Evolutionary conservation across 2,888 invertebrate species (phyloP).

Genomic region (Pollenia griseotomentosa): DNA sequence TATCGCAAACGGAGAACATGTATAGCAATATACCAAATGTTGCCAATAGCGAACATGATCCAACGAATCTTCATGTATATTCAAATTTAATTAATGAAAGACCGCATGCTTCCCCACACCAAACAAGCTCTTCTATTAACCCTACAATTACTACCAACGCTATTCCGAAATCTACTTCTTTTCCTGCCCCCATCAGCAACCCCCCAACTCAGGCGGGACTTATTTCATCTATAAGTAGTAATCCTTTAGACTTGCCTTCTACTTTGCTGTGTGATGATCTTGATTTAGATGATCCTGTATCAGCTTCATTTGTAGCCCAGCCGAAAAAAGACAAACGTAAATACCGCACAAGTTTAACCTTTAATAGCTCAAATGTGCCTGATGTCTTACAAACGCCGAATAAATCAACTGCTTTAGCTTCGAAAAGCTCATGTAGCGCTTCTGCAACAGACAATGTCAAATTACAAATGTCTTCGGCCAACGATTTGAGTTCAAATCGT

Average conservation of each 20-base stretch:
- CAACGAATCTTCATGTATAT: constrained; percentile 82
- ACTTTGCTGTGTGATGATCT: constrained; percentile 83
- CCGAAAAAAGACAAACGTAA: constrained; percentile 69
- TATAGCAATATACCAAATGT: constrained; percentile 83
- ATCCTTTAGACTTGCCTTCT: constrained; percentile 78
- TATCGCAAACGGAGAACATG: constrained; percentile 83
- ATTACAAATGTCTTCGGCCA: constrained; percentile 59
- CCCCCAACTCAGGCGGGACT: constrained; percentile 40
- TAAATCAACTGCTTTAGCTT: constrained; percentile 46
- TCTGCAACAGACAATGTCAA: constrained; percentile 64
- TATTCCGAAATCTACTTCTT: constrained; percentile 11
- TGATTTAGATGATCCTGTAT: constrained; percentile 84
- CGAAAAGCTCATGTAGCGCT: constrained; percentile 62
- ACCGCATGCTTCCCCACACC: constrained; percentile 70
- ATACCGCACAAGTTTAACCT: constrained; percentile 69
- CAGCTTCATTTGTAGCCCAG: constrained; percentile 81
- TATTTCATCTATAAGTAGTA: constrained; percentile 40
- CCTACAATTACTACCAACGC: constrained; percentile 45
- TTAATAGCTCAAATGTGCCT: constrained; percentile 44
- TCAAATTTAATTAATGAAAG: constrained; percentile 83
- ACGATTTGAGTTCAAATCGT: constrained; percentile 87
- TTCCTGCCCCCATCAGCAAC: constrained; percentile 18
- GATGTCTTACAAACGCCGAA: constrained; percentile 66
- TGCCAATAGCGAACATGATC: constrained; percentile 41
- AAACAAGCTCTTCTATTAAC: constrained; percentile 34